phyloP scores from a whole-genome alignment of 2,113 vertebrate species.

The Toxotes chatareus region DNA sequence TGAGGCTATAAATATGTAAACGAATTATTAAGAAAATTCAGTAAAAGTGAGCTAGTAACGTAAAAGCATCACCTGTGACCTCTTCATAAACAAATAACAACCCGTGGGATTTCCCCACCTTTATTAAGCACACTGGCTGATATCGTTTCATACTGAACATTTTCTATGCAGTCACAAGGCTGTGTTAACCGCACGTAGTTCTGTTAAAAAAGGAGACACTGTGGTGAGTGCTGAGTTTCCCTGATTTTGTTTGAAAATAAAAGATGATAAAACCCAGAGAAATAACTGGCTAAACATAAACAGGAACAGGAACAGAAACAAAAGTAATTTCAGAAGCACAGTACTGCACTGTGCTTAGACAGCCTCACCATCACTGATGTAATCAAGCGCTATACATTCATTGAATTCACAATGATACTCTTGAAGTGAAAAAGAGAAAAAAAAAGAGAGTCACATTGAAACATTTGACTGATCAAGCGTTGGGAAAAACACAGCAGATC shows the following conservation, averaged over 20 bases:
- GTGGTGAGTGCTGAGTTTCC: conserved; percentile 32
- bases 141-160: conserved; percentile 5
- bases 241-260: conserved; percentile 27
- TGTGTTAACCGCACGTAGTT: not conserved
- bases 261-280: not conserved
- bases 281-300: conserved; percentile 16
- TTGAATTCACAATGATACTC: not conserved
- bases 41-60: too few relatives aligned
- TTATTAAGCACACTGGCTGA: not conserved
- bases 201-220: conserved; percentile 1
- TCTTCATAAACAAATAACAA: conserved; percentile 6
- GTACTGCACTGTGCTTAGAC: not conserved
- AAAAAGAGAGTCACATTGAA: conserved; percentile 2
- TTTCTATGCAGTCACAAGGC: conserved; percentile 6
- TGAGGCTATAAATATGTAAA: too few relatives aligned
- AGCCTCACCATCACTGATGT: not conserved
- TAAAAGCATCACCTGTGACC: not conserved
- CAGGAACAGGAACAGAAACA: conserved; percentile 8
- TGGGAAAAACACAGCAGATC: not conserved
- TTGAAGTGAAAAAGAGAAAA: not conserved
- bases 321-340: not conserved
- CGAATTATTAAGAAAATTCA: too few relatives aligned
- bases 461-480: conserved; percentile 17
- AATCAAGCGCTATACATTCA: conserved; percentile 17
- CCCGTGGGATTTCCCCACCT: conserved; percentile 36